phyloP scores from a whole-genome alignment of 2,888 invertebrate species.

The Scaptomyza polygonia region DNA sequence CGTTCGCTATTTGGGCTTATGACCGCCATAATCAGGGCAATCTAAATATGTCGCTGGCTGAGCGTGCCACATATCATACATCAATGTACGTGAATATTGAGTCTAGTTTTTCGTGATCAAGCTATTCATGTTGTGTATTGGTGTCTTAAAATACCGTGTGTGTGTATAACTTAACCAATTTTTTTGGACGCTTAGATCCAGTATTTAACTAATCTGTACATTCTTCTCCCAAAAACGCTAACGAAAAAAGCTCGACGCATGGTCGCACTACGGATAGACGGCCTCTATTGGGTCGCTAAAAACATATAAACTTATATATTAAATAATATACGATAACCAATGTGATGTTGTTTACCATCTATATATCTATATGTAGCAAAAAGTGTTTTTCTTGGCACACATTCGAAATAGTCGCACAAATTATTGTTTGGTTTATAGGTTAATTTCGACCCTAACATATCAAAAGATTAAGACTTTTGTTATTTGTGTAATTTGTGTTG shows the following conservation, averaged over 20 bases:
- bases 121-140: constrained; percentile 66
- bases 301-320: constrained; percentile 13
- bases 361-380: constrained; percentile 17
- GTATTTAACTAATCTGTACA: constrained; percentile 42
- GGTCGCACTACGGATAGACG: constrained; percentile 63
- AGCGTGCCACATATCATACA: constrained; percentile 85
- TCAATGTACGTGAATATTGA: constrained; percentile 82
- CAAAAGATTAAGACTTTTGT: constrained; percentile 42
- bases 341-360: constrained; percentile 70
- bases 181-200: constrained; percentile 5
- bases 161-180: constrained; percentile 35
- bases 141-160: constrained; percentile 37
- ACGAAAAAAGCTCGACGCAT: constrained; percentile 53
- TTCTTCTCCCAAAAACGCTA: constrained; percentile 40
- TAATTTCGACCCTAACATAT: constrained; percentile 42
- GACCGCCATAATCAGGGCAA: constrained; percentile 89
- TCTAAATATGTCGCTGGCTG: constrained; percentile 89
- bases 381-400: constrained; percentile 50
- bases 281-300: constrained; percentile 74
- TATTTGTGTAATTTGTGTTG: constrained; percentile 31
- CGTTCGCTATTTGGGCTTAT: constrained; percentile 89
- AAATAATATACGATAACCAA: constrained; percentile 50
- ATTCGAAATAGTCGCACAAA: constrained; percentile 54
- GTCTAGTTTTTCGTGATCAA: constrained; percentile 68
- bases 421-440: constrained; percentile 26